phyloP scores from a whole-genome alignment of 2,113 vertebrate genomes.

The Cavia porcellus region DNA sequence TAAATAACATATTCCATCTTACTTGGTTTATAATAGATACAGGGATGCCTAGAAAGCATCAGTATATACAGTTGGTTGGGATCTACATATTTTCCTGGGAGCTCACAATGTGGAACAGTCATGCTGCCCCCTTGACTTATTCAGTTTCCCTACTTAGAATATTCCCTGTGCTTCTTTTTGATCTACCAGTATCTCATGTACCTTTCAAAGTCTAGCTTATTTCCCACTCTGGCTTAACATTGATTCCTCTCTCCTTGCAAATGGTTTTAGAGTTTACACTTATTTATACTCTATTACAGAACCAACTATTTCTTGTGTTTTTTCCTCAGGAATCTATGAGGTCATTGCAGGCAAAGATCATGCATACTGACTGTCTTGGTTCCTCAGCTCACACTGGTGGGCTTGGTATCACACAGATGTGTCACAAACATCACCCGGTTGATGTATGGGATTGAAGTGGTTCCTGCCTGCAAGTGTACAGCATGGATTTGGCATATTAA shows the following conservation, averaged over 20 bases:
- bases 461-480: not conserved
- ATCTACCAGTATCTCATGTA: not conserved
- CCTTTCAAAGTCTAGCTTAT: not conserved
- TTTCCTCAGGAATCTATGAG: conserved; percentile 22
- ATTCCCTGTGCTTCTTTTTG: not conserved
- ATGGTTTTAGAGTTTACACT: not conserved
- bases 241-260: not conserved
- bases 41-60: not conserved
- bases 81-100: not conserved
- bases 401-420: not conserved
- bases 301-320: not conserved
- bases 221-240: not conserved
- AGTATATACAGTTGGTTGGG: accelerated
- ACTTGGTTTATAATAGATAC: not conserved
- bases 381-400: not conserved
- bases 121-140: not conserved
- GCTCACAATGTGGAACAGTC: too few species aligned
- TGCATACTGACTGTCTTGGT: not conserved
- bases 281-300: not conserved
- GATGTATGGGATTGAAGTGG: not conserved
- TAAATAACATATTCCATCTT: not conserved
- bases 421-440: not conserved
- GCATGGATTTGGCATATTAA: not conserved
- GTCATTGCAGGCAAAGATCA: not conserved
- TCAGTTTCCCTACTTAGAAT: not conserved